Percentiles rank a stretch among this genome's conserved stretches.
Evolutionary conservation across 2,797 vertebrate genomes (phyloP).

Genomic region (Sebastes itinus): DNA sequence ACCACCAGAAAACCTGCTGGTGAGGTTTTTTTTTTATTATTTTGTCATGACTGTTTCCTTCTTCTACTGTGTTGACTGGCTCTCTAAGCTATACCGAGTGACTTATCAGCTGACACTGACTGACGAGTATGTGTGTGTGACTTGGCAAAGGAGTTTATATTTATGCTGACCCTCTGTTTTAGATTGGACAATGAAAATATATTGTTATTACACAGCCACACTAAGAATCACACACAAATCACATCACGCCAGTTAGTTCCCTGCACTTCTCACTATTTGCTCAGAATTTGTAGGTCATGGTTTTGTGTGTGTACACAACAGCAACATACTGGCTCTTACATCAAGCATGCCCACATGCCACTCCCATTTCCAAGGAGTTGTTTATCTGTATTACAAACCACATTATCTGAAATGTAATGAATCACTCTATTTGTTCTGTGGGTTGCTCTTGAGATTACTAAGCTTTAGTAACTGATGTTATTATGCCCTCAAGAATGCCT

Average conservation of each 20-base stretch:
- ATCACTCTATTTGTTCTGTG: not conserved
- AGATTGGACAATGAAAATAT: not conserved
- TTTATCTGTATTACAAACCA: not conserved
- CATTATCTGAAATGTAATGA: not conserved
- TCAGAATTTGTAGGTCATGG: not conserved
- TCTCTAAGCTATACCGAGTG: conserved; percentile 2
- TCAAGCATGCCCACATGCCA: not conserved
- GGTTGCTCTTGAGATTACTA: not conserved
- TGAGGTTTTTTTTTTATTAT: not conserved
- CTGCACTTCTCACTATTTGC: not conserved
- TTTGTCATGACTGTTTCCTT: not conserved
- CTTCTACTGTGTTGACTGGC: not conserved
- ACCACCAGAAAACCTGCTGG: not conserved
- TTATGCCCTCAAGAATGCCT: not conserved
- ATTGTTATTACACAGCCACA: not conserved
- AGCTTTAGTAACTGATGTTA: not conserved
- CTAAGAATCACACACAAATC: not conserved
- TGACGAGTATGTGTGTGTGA: not conserved
- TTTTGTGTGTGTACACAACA: conserved; percentile 34
- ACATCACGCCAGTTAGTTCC: not conserved
- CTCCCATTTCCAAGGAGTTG: not conserved
- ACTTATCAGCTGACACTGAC: conserved; percentile 38
- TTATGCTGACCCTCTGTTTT: not conserved
- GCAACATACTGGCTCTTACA: not conserved
- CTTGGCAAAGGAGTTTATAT: not conserved